Evolutionary conservation across 2,113 vertebrate species (phyloP).

Genomic region (Crotophaga sulcirostris): DNA sequence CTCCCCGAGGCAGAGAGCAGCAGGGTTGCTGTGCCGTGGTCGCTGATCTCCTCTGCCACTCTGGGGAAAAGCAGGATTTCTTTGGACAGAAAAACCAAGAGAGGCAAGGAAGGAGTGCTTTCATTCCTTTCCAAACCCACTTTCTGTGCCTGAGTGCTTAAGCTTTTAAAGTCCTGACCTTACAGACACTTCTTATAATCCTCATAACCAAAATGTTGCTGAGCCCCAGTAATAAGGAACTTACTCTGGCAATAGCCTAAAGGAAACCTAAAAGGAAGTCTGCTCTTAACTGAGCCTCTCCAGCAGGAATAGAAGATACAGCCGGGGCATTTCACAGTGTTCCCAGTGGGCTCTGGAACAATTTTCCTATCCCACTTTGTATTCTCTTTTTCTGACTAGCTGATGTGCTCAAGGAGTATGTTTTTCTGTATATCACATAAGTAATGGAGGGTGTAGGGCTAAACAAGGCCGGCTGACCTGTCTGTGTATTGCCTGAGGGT

Average conservation of each 20-base stretch:
- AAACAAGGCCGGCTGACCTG: neutral
- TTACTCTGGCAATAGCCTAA: neutral
- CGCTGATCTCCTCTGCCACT: neutral
- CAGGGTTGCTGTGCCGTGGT: neutral
- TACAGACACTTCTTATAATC: neutral
- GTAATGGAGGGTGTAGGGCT: neutral
- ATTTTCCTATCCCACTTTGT: neutral
- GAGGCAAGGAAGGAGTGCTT: neutral
- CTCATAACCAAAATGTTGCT: neutral
- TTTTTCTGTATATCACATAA: neutral
- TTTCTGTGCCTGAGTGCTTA: neutral
- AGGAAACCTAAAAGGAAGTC: neutral
- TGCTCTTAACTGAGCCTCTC: neutral
- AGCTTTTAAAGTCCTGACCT: neutral
- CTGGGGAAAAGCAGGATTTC: neutral
- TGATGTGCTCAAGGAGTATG: neutral
- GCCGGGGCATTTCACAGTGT: neutral
- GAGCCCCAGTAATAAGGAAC: neutral
- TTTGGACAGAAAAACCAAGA: neutral
- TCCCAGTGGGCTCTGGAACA: neutral
- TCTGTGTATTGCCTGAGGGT: neutral
- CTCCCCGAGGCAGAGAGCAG: neutral
- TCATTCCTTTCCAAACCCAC: neutral
- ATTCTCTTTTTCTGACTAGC: neutral
- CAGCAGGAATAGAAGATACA: neutral